Evolutionary conservation across 2,797 vertebrate genomes (phyloP).

Genomic region (Cynopterus sphinx): DNA sequence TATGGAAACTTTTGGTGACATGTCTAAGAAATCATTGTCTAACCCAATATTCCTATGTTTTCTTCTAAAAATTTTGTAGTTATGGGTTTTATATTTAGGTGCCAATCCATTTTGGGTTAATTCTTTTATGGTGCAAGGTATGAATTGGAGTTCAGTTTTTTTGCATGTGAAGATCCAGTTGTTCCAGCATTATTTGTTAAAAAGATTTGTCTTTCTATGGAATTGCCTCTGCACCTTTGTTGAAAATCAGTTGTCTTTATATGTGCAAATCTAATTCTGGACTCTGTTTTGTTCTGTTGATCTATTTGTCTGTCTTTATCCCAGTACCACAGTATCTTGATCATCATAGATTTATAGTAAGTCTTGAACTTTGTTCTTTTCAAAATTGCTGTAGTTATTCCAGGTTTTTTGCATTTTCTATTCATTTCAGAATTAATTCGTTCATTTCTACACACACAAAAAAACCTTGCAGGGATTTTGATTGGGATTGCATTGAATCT

Average conservation of each 20-base stretch:
- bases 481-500: background rate
- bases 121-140: background rate
- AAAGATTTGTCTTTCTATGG: background rate
- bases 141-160: background rate
- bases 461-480: background rate
- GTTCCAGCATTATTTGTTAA: background rate
- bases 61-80: background rate
- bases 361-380: constrained; percentile 22
- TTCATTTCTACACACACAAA: background rate
- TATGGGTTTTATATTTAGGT: background rate
- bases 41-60: background rate
- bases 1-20: background rate
- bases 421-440: constrained; percentile 25
- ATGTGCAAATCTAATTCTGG: background rate
- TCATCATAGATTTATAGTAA: constrained; percentile 11
- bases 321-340: background rate
- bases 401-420: background rate
- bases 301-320: background rate
- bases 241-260: background rate
- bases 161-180: background rate
- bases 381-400: background rate
- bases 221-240: constrained; percentile 32
- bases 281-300: background rate
- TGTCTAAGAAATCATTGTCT: background rate
- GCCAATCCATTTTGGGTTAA: background rate